Conservation (phyloP, 2,113 vertebrate genomes). For the Vulpes vulpes region DNA sequence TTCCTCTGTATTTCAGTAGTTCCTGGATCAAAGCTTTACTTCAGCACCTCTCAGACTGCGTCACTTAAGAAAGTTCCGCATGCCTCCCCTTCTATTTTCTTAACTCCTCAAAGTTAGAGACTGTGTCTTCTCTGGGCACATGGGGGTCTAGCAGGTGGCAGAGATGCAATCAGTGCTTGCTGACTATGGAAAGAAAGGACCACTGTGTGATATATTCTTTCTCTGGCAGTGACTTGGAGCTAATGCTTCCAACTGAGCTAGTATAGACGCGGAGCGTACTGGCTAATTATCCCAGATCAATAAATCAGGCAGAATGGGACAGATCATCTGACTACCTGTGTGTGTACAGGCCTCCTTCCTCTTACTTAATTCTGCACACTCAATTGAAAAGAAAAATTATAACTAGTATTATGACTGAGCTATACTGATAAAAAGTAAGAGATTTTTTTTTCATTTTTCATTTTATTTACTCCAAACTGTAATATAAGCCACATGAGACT, state of each 20-base stretch:
- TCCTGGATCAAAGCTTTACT: slow-evolving; percentile 10
- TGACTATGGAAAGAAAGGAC: background rate
- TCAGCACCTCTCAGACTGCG: background rate
- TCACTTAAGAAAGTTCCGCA: background rate
- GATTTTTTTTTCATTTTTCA: slow-evolving; percentile 11
- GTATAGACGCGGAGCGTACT: background rate
- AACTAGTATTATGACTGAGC: background rate
- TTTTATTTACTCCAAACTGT: slow-evolving; percentile 28
- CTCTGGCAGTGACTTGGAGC: background rate
- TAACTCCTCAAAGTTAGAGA: background rate
- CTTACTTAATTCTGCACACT: background rate
- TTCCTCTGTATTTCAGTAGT: background rate
- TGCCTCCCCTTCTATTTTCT: background rate
- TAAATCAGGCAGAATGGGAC: background rate
- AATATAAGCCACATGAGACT: background rate
- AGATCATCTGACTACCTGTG: background rate
- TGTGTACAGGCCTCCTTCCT: background rate
- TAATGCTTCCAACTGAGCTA: background rate
- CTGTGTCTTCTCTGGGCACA: background rate
- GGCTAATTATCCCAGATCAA: background rate
- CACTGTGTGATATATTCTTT: background rate
- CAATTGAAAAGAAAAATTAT: background rate
- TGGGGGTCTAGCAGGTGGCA: background rate
- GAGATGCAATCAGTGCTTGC: background rate
- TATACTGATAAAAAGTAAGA: background rate